A percentile compares a stretch with the other conserved stretches of the same genome.
Evolutionary conservation across 2,888 invertebrate species (phyloP).

Genomic region (Caradrina kadenii): DNA sequence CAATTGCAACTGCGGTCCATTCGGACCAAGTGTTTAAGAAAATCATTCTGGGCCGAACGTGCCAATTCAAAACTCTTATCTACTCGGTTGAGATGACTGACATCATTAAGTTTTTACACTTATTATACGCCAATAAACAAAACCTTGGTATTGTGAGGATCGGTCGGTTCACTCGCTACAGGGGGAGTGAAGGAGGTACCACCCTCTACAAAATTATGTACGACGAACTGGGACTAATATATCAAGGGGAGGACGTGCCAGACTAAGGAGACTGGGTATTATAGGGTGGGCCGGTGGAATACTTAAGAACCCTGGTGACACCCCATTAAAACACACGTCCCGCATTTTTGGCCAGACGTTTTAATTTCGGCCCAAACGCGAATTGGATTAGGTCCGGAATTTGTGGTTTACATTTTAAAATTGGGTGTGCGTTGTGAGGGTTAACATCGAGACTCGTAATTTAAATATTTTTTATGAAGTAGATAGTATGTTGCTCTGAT

Average conservation of each 20-base stretch:
- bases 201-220: conserved; percentile 90
- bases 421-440: conserved; percentile 53
- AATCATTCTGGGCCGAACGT: conserved; percentile 33
- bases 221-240: conserved; percentile 91
- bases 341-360: conserved; percentile 89
- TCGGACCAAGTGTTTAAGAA: conserved; percentile 37
- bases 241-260: conserved; percentile 90
- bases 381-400: conserved; percentile 71
- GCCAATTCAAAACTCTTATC: conserved; percentile 50
- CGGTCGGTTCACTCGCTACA: conserved; percentile 79
- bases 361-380: conserved; percentile 83
- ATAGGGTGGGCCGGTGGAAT: conserved; percentile 89
- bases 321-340: conserved; percentile 90
- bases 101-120: conserved; percentile 72
- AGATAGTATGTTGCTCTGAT: conserved; percentile 31
- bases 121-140: conserved; percentile 88
- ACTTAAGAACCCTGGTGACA: conserved; percentile 90
- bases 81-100: conserved; percentile 57
- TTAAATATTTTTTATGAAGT: conserved; percentile 53
- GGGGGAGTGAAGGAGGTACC: conserved; percentile 78
- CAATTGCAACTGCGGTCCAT: conserved; percentile 18
- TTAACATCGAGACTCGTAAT: conserved; percentile 57
- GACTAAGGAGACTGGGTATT: conserved; percentile 90
- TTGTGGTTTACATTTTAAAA: conserved; percentile 65
- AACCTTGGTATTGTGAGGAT: conserved; percentile 88